Conservation (phyloP, 2,888 invertebrate species). For the Candidula unifasciata region DNA sequence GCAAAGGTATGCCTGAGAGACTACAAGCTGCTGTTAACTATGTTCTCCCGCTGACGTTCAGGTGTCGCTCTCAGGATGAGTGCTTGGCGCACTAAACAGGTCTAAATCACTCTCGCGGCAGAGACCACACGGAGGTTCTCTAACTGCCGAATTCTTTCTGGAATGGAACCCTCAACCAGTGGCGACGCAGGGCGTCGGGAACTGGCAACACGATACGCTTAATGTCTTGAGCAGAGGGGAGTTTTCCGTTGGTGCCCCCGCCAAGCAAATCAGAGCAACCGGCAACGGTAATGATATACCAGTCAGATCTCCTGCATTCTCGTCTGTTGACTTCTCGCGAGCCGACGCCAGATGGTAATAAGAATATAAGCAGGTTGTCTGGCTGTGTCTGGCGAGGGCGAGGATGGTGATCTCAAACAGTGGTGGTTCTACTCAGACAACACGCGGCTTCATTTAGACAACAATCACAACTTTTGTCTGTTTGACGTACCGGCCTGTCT, state of each 20-base stretch:
- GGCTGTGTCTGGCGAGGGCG: background rate
- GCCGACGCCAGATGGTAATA: background rate
- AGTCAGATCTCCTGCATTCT: background rate
- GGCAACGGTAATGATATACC: slow-evolving; percentile 1
- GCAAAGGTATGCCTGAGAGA: too few relatives aligned
- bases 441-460: too few relatives aligned
- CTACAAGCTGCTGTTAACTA: background rate
- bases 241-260: slow-evolving; percentile 24
- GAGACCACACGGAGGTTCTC: slow-evolving; percentile 31
- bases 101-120: background rate
- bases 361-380: background rate
- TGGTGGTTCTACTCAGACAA: too few relatives aligned
- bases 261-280: slow-evolving; percentile 30
- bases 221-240: slow-evolving; percentile 40
- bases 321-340: background rate
- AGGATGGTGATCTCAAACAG: background rate
- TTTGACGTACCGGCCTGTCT: too few relatives aligned
- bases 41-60: background rate
- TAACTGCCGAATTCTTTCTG: background rate
- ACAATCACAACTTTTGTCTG: too few relatives aligned
- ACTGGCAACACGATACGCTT: slow-evolving; percentile 45
- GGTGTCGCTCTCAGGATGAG: background rate
- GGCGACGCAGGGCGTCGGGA: slow-evolving; percentile 30
- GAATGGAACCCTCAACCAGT: slow-evolving; percentile 34
- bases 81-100: background rate